Conservation (phyloP, 2,888 invertebrate genomes). For the Temnothorax rugatulus region DNA sequence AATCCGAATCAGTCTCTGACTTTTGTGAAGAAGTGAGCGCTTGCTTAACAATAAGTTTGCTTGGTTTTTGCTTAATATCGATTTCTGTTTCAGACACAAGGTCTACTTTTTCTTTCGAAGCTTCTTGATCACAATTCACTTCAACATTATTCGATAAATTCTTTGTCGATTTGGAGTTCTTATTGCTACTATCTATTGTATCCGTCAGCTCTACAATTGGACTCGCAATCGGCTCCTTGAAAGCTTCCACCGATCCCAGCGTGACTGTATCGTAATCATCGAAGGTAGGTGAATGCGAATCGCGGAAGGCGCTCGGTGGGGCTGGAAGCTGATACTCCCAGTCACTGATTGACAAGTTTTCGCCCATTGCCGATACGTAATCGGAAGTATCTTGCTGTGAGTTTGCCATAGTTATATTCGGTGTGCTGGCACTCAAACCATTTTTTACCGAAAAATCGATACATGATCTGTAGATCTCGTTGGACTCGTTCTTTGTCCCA, state of each 20-base stretch:
- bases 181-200: constrained; percentile 22
- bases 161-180: constrained; percentile 47
- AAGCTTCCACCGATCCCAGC: constrained; percentile 70
- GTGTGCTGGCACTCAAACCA: constrained; percentile 45
- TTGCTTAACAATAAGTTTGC: not conserved
- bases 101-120: not conserved
- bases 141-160: not conserved
- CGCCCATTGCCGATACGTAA: constrained; percentile 81
- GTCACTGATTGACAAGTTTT: constrained; percentile 77
- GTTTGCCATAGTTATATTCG: constrained; percentile 59
- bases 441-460: constrained; percentile 9
- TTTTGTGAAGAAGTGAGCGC: not conserved
- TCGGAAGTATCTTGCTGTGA: constrained; percentile 84
- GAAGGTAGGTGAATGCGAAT: constrained; percentile 78
- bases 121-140: not conserved
- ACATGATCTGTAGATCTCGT: not conserved
- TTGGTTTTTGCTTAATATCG: not conserved
- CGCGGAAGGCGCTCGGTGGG: constrained; percentile 88
- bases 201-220: not conserved
- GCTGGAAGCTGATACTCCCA: constrained; percentile 89
- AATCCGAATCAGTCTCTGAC: constrained; percentile 36
- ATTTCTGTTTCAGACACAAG: not conserved
- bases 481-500: not conserved
- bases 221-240: constrained; percentile 58
- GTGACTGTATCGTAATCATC: constrained; percentile 75